A percentile compares a stretch with the other conserved stretches of the same genome.
phyloP scores from a whole-genome alignment of 2,888 invertebrate species.

The Gibbula magus region DNA sequence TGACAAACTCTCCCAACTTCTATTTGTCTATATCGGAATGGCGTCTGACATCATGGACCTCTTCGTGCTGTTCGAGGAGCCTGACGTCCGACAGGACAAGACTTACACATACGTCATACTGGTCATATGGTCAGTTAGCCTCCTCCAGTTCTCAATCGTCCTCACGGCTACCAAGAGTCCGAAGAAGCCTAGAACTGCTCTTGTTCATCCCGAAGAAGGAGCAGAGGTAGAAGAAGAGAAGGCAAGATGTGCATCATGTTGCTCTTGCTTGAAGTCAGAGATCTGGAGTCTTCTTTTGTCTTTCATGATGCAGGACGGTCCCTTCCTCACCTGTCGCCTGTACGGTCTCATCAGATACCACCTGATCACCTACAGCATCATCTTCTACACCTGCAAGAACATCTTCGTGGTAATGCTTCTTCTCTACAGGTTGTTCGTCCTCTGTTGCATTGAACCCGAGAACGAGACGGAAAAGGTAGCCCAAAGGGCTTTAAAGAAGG shows the following conservation, averaged over 20 bases:
- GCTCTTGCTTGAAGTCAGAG: slow-evolving; percentile 58
- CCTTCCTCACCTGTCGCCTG: slow-evolving; percentile 73
- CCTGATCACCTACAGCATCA: slow-evolving; percentile 67
- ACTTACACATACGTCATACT: slow-evolving; percentile 65
- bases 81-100: slow-evolving; percentile 58
- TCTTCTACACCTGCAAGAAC: slow-evolving; percentile 72
- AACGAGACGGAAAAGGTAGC: slow-evolving; percentile 18
- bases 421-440: slow-evolving; percentile 58
- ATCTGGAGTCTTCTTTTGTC: slow-evolving; percentile 76
- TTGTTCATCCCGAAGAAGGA: background rate
- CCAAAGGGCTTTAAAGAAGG: background rate
- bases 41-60: slow-evolving; percentile 71
- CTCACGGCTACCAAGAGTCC: slow-evolving; percentile 67
- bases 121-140: slow-evolving; percentile 70
- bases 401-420: slow-evolving; percentile 58
- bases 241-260: background rate
- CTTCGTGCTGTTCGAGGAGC: slow-evolving; percentile 64
- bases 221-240: slow-evolving; percentile 19
- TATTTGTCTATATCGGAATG: slow-evolving; percentile 75
- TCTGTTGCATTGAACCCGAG: slow-evolving; percentile 32
- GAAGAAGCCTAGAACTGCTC: background rate
- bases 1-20: slow-evolving; percentile 74
- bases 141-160: slow-evolving; percentile 73
- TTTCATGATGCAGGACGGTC: slow-evolving; percentile 76
- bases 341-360: slow-evolving; percentile 61